phyloP scores from a whole-genome alignment of 2,797 vertebrate species.

The Rousettus madagascariensis region DNA sequence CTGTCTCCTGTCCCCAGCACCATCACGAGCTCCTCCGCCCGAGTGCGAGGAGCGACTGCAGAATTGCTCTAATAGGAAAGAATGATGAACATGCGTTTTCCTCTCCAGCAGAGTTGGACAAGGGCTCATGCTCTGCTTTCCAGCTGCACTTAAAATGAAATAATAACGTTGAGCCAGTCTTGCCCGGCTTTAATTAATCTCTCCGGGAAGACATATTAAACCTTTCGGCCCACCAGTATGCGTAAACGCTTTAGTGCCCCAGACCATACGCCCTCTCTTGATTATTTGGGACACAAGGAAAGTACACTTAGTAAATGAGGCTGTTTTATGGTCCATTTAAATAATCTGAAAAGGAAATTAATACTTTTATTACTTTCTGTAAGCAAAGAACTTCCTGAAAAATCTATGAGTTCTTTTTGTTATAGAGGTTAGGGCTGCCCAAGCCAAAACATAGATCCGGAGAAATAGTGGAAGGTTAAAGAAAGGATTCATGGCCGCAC shows the following conservation, averaged over 20 bases:
- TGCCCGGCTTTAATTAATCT: conserved; percentile 71
- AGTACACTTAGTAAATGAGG: conserved; percentile 66
- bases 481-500: background rate
- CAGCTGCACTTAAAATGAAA: conserved; percentile 75
- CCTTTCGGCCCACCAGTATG: conserved; percentile 72
- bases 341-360: conserved; percentile 80
- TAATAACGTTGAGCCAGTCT: conserved; percentile 60
- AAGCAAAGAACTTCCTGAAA: conserved; percentile 71
- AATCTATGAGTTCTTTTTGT: conserved; percentile 62
- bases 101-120: conserved; percentile 56
- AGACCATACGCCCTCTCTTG: conserved; percentile 42
- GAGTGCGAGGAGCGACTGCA: background rate
- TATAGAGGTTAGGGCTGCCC: background rate
- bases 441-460: background rate
- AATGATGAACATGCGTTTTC: conserved; percentile 25
- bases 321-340: conserved; percentile 74
- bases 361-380: conserved; percentile 74
- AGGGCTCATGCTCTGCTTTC: conserved; percentile 62
- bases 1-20: background rate
- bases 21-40: too few relatives aligned
- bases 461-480: background rate
- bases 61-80: background rate
- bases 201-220: conserved; percentile 75
- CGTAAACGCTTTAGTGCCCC: conserved; percentile 31
- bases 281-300: conserved; percentile 58